Conservation (phyloP, 2,113 vertebrate species). For the Echinops telfairi region DNA sequence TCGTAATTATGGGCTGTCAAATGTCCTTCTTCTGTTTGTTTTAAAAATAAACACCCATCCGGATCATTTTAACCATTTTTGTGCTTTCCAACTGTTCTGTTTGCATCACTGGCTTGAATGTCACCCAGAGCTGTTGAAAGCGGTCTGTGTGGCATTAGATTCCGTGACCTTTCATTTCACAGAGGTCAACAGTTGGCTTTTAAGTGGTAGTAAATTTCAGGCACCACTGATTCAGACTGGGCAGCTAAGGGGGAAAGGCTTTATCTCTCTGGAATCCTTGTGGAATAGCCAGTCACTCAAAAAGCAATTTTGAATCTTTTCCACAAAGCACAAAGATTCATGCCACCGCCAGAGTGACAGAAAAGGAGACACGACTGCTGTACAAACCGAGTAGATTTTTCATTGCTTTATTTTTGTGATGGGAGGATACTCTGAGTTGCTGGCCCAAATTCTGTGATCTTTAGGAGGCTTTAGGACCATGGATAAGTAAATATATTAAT, state of each 20-base stretch:
- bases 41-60: slow-evolving; percentile 83
- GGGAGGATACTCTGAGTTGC: not conserved
- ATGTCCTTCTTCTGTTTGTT: slow-evolving; percentile 72
- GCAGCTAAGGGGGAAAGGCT: slow-evolving; percentile 58
- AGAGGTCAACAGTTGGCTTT: slow-evolving; percentile 61
- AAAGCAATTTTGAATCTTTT: slow-evolving; percentile 68
- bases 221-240: slow-evolving; percentile 50
- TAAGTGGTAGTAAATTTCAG: slow-evolving; percentile 67
- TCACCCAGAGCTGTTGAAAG: slow-evolving; percentile 62
- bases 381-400: not conserved
- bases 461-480: not conserved
- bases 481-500: not conserved
- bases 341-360: slow-evolving; percentile 1
- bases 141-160: not conserved
- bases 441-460: not conserved
- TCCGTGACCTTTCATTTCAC: slow-evolving; percentile 56
- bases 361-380: not conserved
- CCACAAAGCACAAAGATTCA: slow-evolving; percentile 60
- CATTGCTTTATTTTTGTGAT: not conserved
- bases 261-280: slow-evolving; percentile 29
- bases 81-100: not conserved
- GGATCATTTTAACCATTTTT: slow-evolving; percentile 67
- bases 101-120: slow-evolving; percentile 44
- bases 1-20: slow-evolving; percentile 84
- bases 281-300: slow-evolving; percentile 56